Evolutionary conservation across 2,113 vertebrate species (phyloP), one percentile per base, ranked within the genome.

Genomic region (Dasyurus viverrinus): DNA sequence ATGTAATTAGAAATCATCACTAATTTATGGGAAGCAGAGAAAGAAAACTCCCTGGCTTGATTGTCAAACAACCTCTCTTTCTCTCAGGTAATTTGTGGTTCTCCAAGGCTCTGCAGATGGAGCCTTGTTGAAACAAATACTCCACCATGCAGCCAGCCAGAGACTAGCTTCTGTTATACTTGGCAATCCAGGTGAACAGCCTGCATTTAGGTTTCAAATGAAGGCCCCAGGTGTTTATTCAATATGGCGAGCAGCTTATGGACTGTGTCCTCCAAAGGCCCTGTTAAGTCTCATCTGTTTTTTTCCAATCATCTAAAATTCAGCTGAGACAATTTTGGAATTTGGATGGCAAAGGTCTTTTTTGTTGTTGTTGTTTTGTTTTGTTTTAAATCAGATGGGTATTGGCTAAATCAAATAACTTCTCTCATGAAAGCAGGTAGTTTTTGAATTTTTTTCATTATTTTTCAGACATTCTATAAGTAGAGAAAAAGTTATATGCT

Each of bases 101-200:
- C 93, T 98, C 94, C 60, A 91, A 98, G 94, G 93, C 94, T 60
- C n/a, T 95, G 94, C 98, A 97, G 97, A 98, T 96, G 97, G 96
- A 97, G 92, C 76, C 97, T 95, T 57, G 92, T 94, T 96, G 94
- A 97, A 96, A 97, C 89, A 30, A 54, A 89, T 95, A 92, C 50
- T 42, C 91, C 91, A 53, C 90, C 95, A 95, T 54, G 53, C 92
- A 2, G 4, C 93, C 96, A 95, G 95, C 90, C 93, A 97, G 97
- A 95, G 96, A 89, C 95, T 97, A 97, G 97, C 97, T 98, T 98
- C 97, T 98, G 97, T 98, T 98, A 92, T 96, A 92, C 97, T 98
- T 98, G 98, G 98, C 98, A 98, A 23, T 96, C n/a, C 97, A 98
- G 98, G 98, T 98, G 98, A 98, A 98, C 97, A 98, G 98, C 95